These are phyloP conservation scores for Notocelia uddmanniana DNA, from an alignment of 2,888 invertebrate species.

Conservation along the genomic window DNA sequence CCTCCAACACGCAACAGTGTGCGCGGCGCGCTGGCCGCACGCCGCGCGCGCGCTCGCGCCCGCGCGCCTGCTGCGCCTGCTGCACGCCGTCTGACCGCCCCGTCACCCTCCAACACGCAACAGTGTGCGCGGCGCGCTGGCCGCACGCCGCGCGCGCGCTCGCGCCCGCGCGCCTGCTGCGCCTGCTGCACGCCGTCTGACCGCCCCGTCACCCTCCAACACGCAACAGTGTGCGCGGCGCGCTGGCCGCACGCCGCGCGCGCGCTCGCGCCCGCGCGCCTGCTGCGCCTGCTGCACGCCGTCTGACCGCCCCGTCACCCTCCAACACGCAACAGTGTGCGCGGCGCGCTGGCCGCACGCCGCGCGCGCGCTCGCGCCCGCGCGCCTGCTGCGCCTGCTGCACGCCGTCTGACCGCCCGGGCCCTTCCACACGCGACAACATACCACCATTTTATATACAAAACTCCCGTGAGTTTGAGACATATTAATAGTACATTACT, in stretches of 20 bases:
- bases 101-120: too few relatives aligned
- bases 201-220: too few relatives aligned
- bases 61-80: slow-evolving; percentile 9
- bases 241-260: slow-evolving; percentile 71
- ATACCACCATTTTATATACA: too few relatives aligned
- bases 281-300: slow-evolving; percentile 27
- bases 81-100: slow-evolving; percentile 30
- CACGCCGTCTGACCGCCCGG: slow-evolving; percentile 27
- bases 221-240: slow-evolving; percentile 93
- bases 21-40: slow-evolving; percentile 88
- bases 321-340: too few relatives aligned
- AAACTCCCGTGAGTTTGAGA: too few relatives aligned
- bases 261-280: slow-evolving; percentile 15
- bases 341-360: slow-evolving; percentile 87
- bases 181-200: slow-evolving; percentile 30
- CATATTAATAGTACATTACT: too few relatives aligned
- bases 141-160: slow-evolving; percentile 28
- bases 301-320: too few relatives aligned
- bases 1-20: too few relatives aligned
- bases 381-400: slow-evolving; percentile 16
- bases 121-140: slow-evolving; percentile 92
- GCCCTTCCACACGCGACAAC: too few relatives aligned
- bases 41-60: slow-evolving; percentile 29
- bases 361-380: slow-evolving; percentile 19
- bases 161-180: slow-evolving; percentile 19